Evolutionary conservation across 2,113 vertebrate species (phyloP).

Genomic region (Oreochromis niloticus): DNA sequence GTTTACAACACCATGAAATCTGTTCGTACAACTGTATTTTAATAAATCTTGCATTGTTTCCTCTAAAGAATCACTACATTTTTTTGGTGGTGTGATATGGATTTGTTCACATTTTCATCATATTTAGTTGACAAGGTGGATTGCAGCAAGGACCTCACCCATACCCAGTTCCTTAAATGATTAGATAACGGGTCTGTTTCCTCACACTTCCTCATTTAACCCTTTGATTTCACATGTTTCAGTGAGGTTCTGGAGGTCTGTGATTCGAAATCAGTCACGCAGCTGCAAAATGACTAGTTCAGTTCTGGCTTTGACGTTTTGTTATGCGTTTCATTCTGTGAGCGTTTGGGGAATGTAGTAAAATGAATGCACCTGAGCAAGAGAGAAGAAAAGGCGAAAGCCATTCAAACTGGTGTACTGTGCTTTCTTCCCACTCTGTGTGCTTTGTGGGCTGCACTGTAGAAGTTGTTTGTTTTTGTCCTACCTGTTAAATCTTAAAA

Average conservation of each 20-base stretch:
- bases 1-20: not conserved
- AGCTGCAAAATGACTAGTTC: not conserved
- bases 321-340: not conserved
- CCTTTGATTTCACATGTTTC: not conserved
- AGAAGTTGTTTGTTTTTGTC: not conserved
- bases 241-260: not conserved
- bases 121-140: not conserved
- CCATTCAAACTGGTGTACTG: not conserved
- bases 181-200: not conserved
- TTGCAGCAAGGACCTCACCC: not conserved
- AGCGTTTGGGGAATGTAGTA: not conserved
- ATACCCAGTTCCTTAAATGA: not conserved
- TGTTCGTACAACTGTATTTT: not conserved
- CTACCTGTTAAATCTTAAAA: not conserved
- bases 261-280: not conserved
- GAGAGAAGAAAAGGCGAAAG: not conserved
- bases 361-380: not conserved
- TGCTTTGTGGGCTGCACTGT: not conserved
- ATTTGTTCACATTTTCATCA: not conserved
- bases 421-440: not conserved
- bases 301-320: not conserved
- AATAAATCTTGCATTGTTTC: not conserved
- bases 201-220: not conserved
- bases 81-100: not conserved
- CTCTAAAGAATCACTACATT: not conserved